These are phyloP conservation scores for Achroia grisella DNA, from an alignment of 1,140 invertebrate species.

Conservation along the genomic window DNA sequence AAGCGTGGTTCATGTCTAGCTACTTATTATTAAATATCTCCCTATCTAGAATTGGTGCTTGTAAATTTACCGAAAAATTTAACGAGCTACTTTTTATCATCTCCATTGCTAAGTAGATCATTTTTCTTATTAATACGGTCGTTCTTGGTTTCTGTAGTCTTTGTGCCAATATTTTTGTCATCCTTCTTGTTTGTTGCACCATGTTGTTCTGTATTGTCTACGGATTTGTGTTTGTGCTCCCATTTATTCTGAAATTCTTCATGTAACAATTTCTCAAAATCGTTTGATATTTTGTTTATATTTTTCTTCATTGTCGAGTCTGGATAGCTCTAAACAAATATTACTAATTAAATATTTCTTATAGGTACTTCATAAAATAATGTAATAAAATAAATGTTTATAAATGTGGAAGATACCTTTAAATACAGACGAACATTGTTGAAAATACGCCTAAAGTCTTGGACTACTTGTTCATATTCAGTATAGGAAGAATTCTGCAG, in stretches of 20 bases:
- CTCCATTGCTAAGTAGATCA: constrained; percentile 25
- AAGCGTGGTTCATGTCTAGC: too few relatives aligned
- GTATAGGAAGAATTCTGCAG: constrained; percentile 59
- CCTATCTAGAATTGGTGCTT: too few relatives aligned
- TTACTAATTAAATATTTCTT: too few relatives aligned
- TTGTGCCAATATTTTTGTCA: constrained; percentile 34
- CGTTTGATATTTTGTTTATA: constrained; percentile 53
- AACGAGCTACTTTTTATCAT: constrained; percentile 27
- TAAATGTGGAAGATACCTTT: constrained; percentile 37
- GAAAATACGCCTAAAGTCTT: constrained; percentile 66
- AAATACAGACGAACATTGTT: constrained; percentile 64
- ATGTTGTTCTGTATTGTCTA: constrained; percentile 21
- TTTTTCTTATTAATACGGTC: constrained; percentile 34
- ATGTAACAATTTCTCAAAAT: constrained; percentile 59
- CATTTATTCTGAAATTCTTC: constrained; percentile 58
- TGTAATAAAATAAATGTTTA: not conserved
- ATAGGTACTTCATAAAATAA: too few relatives aligned
- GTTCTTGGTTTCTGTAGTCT: constrained; percentile 20
- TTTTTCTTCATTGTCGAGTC: constrained; percentile 59
- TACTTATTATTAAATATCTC: too few relatives aligned
- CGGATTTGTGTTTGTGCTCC: constrained; percentile 37
- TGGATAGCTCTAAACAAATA: constrained; percentile 44
- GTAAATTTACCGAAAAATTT: not conserved
- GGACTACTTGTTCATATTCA: constrained; percentile 62
- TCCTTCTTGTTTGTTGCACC: constrained; percentile 29